Evolutionary conservation across 2,888 invertebrate species (phyloP).

Genomic region (Stictocephala bisonia): DNA sequence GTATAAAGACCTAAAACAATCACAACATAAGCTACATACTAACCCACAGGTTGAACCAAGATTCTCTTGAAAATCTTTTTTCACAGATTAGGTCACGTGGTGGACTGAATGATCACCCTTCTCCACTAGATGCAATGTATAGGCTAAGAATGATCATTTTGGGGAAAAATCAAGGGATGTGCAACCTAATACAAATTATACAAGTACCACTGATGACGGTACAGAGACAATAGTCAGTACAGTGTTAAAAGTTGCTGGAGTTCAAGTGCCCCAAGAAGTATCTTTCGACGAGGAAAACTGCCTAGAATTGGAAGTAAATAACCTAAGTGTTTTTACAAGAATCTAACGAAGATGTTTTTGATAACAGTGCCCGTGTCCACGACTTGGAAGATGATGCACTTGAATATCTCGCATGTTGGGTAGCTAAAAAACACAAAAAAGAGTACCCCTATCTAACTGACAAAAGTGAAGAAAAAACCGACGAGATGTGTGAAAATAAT

Average conservation of each 20-base stretch:
- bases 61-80: conserved; percentile 34
- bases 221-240: conserved; percentile 29
- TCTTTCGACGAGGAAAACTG: no score
- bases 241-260: conserved; percentile 9
- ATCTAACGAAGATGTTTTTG: no score
- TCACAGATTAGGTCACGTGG: conserved; percentile 52
- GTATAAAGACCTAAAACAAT: neutral
- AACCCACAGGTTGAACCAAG: conserved; percentile 34
- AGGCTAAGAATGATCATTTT: conserved; percentile 54
- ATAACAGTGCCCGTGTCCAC: no score
- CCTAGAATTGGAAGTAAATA: no score
- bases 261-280: neutral
- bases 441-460: no score
- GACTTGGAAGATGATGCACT: no score
- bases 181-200: conserved; percentile 23
- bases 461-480: no score
- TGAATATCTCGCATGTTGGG: no score
- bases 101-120: conserved; percentile 56
- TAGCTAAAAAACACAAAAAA: no score
- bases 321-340: no score
- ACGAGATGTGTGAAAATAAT: no score
- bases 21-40: no score
- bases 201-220: neutral
- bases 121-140: conserved; percentile 54
- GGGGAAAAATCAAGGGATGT: conserved; percentile 49